Percentiles rank a stretch among this genome's conserved stretches.
phyloP scores from a whole-genome alignment of 2,113 vertebrate genomes.

The Colistium nudipinnis region DNA sequence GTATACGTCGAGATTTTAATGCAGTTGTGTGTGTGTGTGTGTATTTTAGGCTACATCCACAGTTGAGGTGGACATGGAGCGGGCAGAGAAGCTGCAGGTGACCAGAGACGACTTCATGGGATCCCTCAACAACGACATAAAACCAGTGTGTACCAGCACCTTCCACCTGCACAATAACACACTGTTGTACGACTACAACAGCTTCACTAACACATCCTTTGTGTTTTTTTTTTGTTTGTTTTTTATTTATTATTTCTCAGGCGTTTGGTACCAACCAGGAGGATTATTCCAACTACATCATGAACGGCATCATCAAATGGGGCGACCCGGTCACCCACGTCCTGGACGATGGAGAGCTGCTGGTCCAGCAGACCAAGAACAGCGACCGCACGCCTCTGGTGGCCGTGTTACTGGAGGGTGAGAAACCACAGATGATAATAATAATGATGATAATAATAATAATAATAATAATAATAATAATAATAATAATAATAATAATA shows the following conservation, averaged over 20 bases:
- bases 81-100: constrained; percentile 94
- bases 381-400: constrained; percentile 97
- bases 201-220: not conserved
- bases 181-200: too few species aligned
- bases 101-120: constrained; percentile 91
- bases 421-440: constrained; percentile 13
- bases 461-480: too few species aligned
- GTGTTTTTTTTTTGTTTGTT: not conserved
- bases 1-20: too few species aligned
- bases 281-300: constrained; percentile 96
- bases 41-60: constrained; percentile 90
- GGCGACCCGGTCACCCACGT: constrained; percentile 94
- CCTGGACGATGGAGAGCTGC: constrained; percentile 94
- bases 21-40: not conserved
- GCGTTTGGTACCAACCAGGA: constrained; percentile 99
- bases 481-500: too few species aligned
- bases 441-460: too few species aligned
- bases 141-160: constrained; percentile 85
- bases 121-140: constrained; percentile 97
- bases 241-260: constrained; percentile 65
- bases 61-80: constrained; percentile 98
- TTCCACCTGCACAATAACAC: too few species aligned
- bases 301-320: constrained; percentile 99
- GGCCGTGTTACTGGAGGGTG: constrained; percentile 95
- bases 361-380: constrained; percentile 98